Percentiles rank a stretch among this genome's conserved stretches.
Conservation (phyloP, 2,797 vertebrate species). For the Xiphophorus birchmanni region DNA sequence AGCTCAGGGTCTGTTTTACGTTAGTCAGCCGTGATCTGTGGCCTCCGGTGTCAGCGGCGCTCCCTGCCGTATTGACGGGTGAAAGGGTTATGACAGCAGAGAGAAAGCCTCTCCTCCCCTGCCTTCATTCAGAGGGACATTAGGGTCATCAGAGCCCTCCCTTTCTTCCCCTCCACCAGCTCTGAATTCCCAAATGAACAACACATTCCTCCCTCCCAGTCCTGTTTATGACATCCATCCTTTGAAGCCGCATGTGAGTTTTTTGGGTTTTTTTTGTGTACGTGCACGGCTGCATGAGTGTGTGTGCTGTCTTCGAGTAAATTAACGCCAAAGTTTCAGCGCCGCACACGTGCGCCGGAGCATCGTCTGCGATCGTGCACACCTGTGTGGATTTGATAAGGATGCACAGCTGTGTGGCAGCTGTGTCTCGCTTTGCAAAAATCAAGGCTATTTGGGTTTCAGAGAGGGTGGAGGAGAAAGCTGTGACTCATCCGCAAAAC, state of each 20-base stretch:
- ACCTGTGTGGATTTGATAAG: conserved; percentile 69
- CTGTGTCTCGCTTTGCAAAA: conserved; percentile 47
- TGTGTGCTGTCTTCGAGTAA: conserved; percentile 36
- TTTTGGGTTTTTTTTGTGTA: conserved; percentile 33
- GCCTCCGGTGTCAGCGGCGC: conserved; percentile 53
- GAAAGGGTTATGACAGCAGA: conserved; percentile 68
- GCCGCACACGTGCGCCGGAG: conserved; percentile 13
- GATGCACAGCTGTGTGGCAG: conserved; percentile 62
- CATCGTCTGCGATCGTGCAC: conserved; percentile 7
- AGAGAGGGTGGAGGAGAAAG: conserved; percentile 72
- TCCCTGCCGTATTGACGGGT: conserved; percentile 45
- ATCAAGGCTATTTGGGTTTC: conserved; percentile 54
- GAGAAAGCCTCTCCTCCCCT: conserved; percentile 42
- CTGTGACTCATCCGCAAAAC: conserved; percentile 71
- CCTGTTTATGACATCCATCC: conserved; percentile 74
- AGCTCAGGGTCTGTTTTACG: conserved; percentile 58
- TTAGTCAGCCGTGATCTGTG: conserved; percentile 58
- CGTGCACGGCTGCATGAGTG: conserved; percentile 28
- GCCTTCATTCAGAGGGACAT: conserved; percentile 54
- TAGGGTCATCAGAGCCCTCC: conserved; percentile 60
- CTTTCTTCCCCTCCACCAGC: conserved; percentile 46
- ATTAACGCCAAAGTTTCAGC: conserved; percentile 47
- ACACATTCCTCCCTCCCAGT: conserved; percentile 78
- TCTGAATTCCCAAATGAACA: conserved; percentile 74
- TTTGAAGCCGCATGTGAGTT: conserved; percentile 68